Conservation (phyloP, 2,888 invertebrate species). For the Argynnis bischoffii region DNA sequence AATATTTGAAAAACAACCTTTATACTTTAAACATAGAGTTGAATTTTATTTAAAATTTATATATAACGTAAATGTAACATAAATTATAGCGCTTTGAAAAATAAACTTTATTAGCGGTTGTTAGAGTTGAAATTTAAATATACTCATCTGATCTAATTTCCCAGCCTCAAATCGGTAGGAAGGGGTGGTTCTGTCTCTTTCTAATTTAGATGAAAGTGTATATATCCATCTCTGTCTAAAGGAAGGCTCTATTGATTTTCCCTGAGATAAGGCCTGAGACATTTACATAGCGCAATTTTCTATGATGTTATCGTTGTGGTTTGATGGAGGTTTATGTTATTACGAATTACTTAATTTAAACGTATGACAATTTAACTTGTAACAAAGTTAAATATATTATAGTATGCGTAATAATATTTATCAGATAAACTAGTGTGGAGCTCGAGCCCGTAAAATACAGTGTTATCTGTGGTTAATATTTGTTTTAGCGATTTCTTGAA, state of each 20-base stretch:
- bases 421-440: no score
- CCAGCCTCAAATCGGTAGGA: constrained; percentile 46
- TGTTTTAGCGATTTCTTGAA: no score
- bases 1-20: constrained; percentile 25
- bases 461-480: no score
- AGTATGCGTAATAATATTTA: no score
- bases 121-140: constrained; percentile 30
- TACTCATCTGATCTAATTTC: constrained; percentile 49
- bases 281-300: constrained; percentile 64
- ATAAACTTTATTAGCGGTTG: background rate
- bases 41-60: constrained; percentile 19
- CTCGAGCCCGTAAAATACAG: no score
- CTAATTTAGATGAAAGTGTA: constrained; percentile 17
- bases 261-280: constrained; percentile 50
- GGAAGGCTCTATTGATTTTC: constrained; percentile 67
- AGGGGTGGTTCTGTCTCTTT: constrained; percentile 49
- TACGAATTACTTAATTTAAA: constrained; percentile 22
- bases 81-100: background rate
- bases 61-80: constrained; percentile 29
- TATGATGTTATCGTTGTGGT: constrained; percentile 35
- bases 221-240: constrained; percentile 42
- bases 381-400: background rate
- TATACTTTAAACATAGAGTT: background rate
- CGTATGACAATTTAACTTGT: background rate
- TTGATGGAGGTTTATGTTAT: constrained; percentile 18